Percentiles rank a stretch among this genome's conserved stretches.
These are phyloP conservation scores for Drosophila longiperda DNA, from an alignment of 2,888 invertebrate species.

Conservation along the genomic window DNA sequence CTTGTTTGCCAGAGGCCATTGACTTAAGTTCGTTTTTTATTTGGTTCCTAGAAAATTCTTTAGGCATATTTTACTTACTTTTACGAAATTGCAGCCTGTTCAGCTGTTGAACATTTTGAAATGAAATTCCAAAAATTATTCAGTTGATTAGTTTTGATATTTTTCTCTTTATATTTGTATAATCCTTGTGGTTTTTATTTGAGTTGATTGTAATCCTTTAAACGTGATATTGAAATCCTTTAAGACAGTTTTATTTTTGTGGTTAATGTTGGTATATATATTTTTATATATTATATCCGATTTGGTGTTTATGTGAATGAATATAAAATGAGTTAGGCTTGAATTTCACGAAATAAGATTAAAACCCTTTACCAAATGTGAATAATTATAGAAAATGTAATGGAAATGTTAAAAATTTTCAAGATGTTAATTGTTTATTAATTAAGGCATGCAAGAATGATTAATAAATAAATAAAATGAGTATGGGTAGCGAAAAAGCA, in stretches of 20 bases:
- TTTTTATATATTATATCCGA: slow-evolving; percentile 22
- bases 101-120: slow-evolving; percentile 60
- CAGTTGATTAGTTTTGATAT: slow-evolving; percentile 15
- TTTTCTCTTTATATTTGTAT: slow-evolving; percentile 13
- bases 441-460: slow-evolving; percentile 17
- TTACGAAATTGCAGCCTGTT: slow-evolving; percentile 61
- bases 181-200: slow-evolving; percentile 50
- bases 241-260: slow-evolving; percentile 53
- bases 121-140: slow-evolving; percentile 22
- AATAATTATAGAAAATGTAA: slow-evolving; percentile 4
- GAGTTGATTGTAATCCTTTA: slow-evolving; percentile 42
- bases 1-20: slow-evolving; percentile 66
- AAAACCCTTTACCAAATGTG: slow-evolving; percentile 1
- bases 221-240: slow-evolving; percentile 45
- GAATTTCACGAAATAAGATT: slow-evolving; percentile 1
- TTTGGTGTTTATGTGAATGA: neutral
- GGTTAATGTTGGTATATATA: slow-evolving; percentile 28
- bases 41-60: slow-evolving; percentile 48
- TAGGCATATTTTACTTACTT: slow-evolving; percentile 63
- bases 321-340: slow-evolving; percentile 1
- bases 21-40: slow-evolving; percentile 54
- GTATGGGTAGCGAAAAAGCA: slow-evolving; percentile 42
- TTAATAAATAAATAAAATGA: neutral
- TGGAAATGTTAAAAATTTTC: neutral
- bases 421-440: slow-evolving; percentile 1